Evolutionary conservation across 2,888 invertebrate species (phyloP), one percentile per base, ranked within the genome.

Genomic region (Homarus gammarus): DNA sequence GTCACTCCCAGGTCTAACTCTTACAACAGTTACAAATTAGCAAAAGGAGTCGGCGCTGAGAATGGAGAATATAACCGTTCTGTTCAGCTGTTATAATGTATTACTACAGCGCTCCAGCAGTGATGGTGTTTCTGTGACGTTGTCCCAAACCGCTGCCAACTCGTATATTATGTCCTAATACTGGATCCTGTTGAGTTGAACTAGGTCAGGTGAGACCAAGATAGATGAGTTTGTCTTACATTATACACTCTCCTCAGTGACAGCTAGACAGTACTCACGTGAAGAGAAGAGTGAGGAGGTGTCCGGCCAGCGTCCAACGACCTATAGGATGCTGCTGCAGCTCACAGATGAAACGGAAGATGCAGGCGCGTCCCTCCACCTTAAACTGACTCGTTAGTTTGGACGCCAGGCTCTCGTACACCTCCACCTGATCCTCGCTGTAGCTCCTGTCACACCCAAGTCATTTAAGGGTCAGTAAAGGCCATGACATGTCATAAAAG

Each of bases 281-380:
- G 33, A 92, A 56, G 1, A 92, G 31, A 40, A 91, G 51, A 0
- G 89, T 87, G 12, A 92, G 70, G 6, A 92, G 75, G 27, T 83
- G 83, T 1, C 91, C 92, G 15, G 85, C 70, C 31, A 92, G 72
- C 10, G 84, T 83, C 51, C 79, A 75, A n/a, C 79, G 75, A 10
- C 75, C 77, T 49, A 92, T 84, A 8, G 87, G 89, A 12, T 78
- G 82, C 51, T 79, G 81, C 77, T 92, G 91, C 81, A 92, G 68
- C 64, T 92, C 91, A 44, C 92, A 92, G 38, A 92, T 90, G 77
- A 91, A 91, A 22, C 92, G 73, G 51, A 91, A 88, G 22, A 91
- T 70, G 49, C 92, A 92, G 38, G 90, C 90, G 40, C 77, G 84
- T 18, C 92, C 92, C 44, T 90, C 91, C 84, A 92, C 79, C 22